phyloP scores from a whole-genome alignment of 1,140 invertebrate species.

The Drosophila sulfurigaster region DNA sequence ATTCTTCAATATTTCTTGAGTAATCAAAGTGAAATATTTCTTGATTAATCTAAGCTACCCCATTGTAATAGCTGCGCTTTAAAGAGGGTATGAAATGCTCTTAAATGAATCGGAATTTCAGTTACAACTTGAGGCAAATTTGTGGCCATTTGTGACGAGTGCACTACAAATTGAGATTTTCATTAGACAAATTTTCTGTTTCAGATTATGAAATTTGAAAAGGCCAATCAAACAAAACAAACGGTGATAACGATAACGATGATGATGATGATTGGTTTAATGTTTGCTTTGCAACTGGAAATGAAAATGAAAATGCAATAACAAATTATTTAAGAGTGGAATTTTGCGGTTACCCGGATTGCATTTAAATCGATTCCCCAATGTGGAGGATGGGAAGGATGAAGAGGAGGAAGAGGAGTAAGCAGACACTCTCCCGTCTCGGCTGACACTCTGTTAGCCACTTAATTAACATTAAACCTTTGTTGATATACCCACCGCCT shows the following conservation, averaged over 20 bases:
- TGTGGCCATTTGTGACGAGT: conserved; percentile 3
- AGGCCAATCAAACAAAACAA: neutral
- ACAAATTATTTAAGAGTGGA: neutral
- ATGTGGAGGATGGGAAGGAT: neutral
- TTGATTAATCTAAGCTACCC: too few species aligned
- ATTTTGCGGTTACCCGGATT: conserved; percentile 5
- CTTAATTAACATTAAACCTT: conserved; percentile 73
- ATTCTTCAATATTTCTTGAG: too few species aligned
- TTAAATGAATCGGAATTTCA: conserved; percentile 4
- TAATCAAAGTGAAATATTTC: too few species aligned
- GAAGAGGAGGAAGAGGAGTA: neutral
- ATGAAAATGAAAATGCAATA: neutral
- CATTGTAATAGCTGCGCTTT: too few species aligned
- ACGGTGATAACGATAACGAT: neutral
- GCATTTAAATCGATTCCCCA: conserved; percentile 17
- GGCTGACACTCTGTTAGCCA: conserved; percentile 34
- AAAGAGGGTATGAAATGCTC: conserved; percentile 4
- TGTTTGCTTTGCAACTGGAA: conserved; percentile 3
- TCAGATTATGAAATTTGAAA: conserved; percentile 1
- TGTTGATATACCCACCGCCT: conserved; percentile 16
- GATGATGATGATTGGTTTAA: conserved; percentile 1
- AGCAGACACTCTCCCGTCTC: neutral
- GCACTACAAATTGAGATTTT: conserved; percentile 10
- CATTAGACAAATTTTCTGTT: conserved; percentile 6
- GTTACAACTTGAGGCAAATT: neutral